These are phyloP conservation scores for Bagarius yarrelli DNA, from an alignment of 2,113 vertebrate genomes.

Conservation along the genomic window DNA sequence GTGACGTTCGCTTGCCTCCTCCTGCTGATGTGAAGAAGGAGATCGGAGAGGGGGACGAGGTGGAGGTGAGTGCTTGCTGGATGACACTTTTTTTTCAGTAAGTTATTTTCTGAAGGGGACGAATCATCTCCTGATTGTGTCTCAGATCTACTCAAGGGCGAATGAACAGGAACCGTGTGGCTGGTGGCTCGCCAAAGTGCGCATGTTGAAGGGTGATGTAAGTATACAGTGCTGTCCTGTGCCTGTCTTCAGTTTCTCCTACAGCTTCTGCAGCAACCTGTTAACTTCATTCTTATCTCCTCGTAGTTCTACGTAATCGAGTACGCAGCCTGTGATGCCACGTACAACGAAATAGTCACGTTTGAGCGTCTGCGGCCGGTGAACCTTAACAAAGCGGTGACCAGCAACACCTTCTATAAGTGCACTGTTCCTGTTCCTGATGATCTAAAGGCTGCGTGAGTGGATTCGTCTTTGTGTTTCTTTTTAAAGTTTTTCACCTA, in stretches of 20 bases:
- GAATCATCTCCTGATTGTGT: not conserved
- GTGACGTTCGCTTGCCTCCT: conserved; percentile 90
- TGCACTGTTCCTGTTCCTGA: conserved; percentile 83
- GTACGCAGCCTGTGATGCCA: conserved; percentile 85
- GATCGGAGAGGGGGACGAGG: conserved; percentile 93
- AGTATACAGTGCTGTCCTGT: conserved; percentile 56
- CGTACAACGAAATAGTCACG: conserved; percentile 89
- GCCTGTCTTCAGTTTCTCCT: not conserved
- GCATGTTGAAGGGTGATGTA: conserved; percentile 91
- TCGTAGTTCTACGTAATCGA: conserved; percentile 88
- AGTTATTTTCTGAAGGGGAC: not conserved
- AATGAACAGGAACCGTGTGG: conserved; percentile 88
- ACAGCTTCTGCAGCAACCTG: not conserved
- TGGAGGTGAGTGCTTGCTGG: conserved; percentile 80
- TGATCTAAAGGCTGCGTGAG: conserved; percentile 78
- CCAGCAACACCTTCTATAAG: conserved; percentile 81
- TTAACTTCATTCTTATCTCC: conserved; percentile 36
- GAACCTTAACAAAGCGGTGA: conserved; percentile 81
- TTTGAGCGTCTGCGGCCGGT: conserved; percentile 84
- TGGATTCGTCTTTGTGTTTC: conserved; percentile 5
- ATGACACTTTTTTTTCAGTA: not conserved
- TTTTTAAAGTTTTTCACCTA: no score
- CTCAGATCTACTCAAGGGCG: conserved; percentile 83
- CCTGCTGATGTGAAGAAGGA: conserved; percentile 90
- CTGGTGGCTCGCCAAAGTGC: conserved; percentile 88